A percentile compares a stretch with the other conserved stretches of the same genome.
Evolutionary conservation across 2,888 invertebrate species (phyloP).

Genomic region (Scaeva pyrastri): DNA sequence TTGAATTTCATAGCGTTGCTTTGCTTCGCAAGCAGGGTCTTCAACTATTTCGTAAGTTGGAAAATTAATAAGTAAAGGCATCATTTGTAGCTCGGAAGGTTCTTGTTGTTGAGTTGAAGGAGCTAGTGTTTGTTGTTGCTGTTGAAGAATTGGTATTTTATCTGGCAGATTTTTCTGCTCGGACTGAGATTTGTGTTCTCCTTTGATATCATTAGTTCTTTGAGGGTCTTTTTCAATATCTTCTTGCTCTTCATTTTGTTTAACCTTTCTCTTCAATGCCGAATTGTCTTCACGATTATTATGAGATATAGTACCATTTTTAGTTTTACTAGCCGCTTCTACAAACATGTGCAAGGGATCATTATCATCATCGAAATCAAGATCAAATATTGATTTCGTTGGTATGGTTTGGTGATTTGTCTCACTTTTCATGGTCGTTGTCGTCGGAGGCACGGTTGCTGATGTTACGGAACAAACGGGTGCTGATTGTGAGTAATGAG

Average conservation of each 20-base stretch:
- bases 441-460: conserved; percentile 55
- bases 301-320: conserved; percentile 20
- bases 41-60: conserved; percentile 79
- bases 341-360: conserved; percentile 81
- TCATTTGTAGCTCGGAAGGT: conserved; percentile 28
- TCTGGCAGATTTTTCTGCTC: conserved; percentile 6
- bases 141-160: not conserved
- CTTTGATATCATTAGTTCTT: not conserved
- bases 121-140: not conserved
- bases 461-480: conserved; percentile 55
- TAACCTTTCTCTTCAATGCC: not conserved
- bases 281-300: not conserved
- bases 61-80: conserved; percentile 37
- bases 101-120: conserved; percentile 19
- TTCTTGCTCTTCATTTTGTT: not conserved
- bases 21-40: conserved; percentile 81
- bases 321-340: conserved; percentile 76
- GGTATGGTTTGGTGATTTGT: conserved; percentile 77
- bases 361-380: conserved; percentile 83
- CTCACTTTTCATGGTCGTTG: not conserved
- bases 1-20: conserved; percentile 80
- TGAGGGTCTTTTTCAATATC: not conserved
- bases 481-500: conserved; percentile 35
- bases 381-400: conserved; percentile 83
- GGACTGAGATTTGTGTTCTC: conserved; percentile 1